Evolutionary conservation across 2,113 vertebrate species (phyloP), one percentile per base, ranked within the genome.

Genomic region (Anarrhichthys ocellatus): DNA sequence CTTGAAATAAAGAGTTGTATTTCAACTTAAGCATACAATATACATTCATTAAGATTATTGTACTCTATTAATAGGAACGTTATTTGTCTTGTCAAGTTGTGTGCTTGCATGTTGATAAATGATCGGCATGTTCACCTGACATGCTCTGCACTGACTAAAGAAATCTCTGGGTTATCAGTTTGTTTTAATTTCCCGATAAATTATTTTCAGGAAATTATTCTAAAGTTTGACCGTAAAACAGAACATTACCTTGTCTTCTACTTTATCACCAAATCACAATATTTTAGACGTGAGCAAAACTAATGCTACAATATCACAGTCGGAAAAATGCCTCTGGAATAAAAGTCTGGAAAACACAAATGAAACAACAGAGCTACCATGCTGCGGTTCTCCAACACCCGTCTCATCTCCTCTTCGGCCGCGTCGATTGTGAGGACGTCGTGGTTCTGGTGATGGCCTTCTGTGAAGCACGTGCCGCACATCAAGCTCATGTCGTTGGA

Each of bases 321-420:
- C 3, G 1, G 14, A 56, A 8, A 6, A 20, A 22, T 14, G 2
- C 42, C 22, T 34, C 13, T 54, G 8, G 8, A 29, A 27, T 66
- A n/a, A 34, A 48, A 18, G 6, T 54, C 46, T 59, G 1, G 10
- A 54, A 2, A 50, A 46, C 34, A 4, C 5, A 22, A 66, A 2
- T 27, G n/a, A 13, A 40, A 32, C 13, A 20, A 4, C 1, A 54
- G 56, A 42, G 36, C 0, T 78, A 94, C 89, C 91, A 93, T 94
- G 72, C 8, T 80, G 54, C 92, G 88, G 34, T 20, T 79, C 54
- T 90, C 78, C 78, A 95, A 62, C 0, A 78, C 88, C 27, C 68
- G 76, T 48, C 89, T 92, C 91, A 95, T 92, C 77, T 95, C 95
- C 17, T 90, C 84, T 29, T 92, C 93, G 0, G 94, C 94, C 1